Percentiles rank a stretch among this genome's conserved stretches.
These are phyloP conservation scores for Dexiosoma caninum DNA, from an alignment of 2,888 invertebrate genomes.

Conservation along the genomic window DNA sequence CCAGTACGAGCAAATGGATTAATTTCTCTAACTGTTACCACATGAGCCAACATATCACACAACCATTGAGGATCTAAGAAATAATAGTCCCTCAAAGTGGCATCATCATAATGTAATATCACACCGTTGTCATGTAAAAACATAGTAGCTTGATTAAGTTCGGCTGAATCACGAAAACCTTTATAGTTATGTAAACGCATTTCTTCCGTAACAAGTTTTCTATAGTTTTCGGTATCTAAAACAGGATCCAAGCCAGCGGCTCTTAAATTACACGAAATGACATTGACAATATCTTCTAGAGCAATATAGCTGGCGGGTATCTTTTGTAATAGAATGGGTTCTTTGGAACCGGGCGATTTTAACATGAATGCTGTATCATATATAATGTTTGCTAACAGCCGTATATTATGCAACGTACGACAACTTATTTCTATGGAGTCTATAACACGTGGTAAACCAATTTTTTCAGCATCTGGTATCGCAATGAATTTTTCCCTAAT, in stretches of 20 bases:
- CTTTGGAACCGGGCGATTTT: conserved; percentile 93
- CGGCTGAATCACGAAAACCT: conserved; percentile 86
- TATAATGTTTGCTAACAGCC: conserved; percentile 91
- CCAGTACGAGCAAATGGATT: conserved; percentile 96
- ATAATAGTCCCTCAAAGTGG: conserved; percentile 94
- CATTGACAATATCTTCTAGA: conserved; percentile 93
- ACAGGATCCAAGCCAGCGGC: conserved; percentile 87
- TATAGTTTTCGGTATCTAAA: conserved; percentile 88
- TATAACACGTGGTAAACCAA: conserved; percentile 94
- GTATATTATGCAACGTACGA: conserved; percentile 92
- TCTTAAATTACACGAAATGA: conserved; percentile 87
- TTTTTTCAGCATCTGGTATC: conserved; percentile 96
- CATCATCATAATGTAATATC: conserved; percentile 95
- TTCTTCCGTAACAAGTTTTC: conserved; percentile 76
- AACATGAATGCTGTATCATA: conserved; percentile 96
- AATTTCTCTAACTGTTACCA: conserved; percentile 97
- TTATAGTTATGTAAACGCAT: conserved; percentile 77
- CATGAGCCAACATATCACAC: conserved; percentile 97
- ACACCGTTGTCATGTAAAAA: conserved; percentile 99
- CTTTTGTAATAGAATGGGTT: conserved; percentile 92
- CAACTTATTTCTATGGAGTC: conserved; percentile 94
- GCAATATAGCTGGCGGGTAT: conserved; percentile 97
- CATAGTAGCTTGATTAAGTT: conserved; percentile 95
- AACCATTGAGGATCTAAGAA: conserved; percentile 99
- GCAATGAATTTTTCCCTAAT: conserved; percentile 93